These are phyloP conservation scores for Calidris pygmaea DNA, from an alignment of 2,113 vertebrate species.

Conservation along the genomic window DNA sequence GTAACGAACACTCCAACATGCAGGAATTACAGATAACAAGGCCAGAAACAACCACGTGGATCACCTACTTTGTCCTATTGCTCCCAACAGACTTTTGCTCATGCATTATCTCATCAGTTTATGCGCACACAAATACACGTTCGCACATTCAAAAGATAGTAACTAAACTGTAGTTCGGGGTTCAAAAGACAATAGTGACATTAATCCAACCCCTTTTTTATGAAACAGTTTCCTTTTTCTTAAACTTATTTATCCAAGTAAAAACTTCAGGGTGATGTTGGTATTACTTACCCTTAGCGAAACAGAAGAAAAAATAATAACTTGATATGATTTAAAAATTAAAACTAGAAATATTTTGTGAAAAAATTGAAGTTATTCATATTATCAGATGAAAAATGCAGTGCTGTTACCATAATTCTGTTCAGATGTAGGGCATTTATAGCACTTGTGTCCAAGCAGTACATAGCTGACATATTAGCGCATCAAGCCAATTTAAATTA, in stretches of 20 bases:
- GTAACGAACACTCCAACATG: background rate
- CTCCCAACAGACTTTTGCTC: background rate
- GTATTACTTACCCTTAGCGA: background rate
- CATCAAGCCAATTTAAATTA: slow-evolving; percentile 32
- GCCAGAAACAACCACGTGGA: background rate
- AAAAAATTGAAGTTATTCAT: background rate
- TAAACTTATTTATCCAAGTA: background rate
- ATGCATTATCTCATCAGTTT: background rate
- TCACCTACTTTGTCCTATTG: background rate
- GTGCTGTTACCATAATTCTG: background rate
- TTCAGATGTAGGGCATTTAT: background rate
- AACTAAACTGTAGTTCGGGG: background rate
- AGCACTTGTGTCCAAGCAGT: background rate
- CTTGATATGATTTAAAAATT: background rate
- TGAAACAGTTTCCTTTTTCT: background rate
- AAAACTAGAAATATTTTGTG: background rate
- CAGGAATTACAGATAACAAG: background rate
- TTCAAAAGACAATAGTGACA: background rate
- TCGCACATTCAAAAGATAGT: background rate
- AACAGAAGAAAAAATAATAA: background rate
- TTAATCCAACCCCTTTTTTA: background rate
- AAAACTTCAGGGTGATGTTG: background rate
- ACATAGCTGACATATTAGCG: slow-evolving; percentile 31
- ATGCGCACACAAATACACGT: background rate
- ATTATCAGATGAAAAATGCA: background rate